Evolutionary conservation across 2,113 vertebrate genomes (phyloP), one percentile per base, ranked within the genome.

Genomic region (Brachypodius melanocephalos): DNA sequence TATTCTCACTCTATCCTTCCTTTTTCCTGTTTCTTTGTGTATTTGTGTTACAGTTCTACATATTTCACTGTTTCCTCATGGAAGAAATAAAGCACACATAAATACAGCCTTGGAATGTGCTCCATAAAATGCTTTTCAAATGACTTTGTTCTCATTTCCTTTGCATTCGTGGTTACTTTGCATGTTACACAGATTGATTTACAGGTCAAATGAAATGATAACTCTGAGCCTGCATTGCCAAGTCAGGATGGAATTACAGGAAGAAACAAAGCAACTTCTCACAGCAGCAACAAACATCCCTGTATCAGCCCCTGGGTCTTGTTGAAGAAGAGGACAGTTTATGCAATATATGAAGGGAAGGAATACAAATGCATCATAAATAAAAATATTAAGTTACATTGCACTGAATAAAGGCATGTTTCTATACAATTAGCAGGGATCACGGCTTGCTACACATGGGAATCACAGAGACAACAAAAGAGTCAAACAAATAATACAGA

Each of bases 151-250:
- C 83, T 76, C 10, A 2, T 88, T 79, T 88, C 58, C 48, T 88
- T 52, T 82, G 65, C 38, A 15, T 74, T 85, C 3, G 12, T 45
- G 51, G 59, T 59, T 81, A 73, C 74, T 85, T 90, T 90, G 57
- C 75, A 75, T 67, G 43, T 66, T 85, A 54, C 75, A 58, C 66
- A 93, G 66, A 73, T 32, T 73, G 75, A 85, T 90, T 79, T 90
- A 79, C 67, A 83, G 58, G 83, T 72, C 84, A 90, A 86, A 94
- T 61, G 48, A 83, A 88, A 92, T 62, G 46, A 45, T 74, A 92
- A 90, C 71, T 49, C 40, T 29, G 43, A 90, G 51, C 59, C 61
- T 78, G 57, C 69, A 45, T 42, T 90, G 82, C 34, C 65, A 71
- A 49, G 54, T 49, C 79, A 31, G 71, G 89, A 82, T 88, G 71